These are phyloP conservation scores for Sarcophaga variegata DNA, from an alignment of 2,888 invertebrate species.

Conservation along the genomic window DNA sequence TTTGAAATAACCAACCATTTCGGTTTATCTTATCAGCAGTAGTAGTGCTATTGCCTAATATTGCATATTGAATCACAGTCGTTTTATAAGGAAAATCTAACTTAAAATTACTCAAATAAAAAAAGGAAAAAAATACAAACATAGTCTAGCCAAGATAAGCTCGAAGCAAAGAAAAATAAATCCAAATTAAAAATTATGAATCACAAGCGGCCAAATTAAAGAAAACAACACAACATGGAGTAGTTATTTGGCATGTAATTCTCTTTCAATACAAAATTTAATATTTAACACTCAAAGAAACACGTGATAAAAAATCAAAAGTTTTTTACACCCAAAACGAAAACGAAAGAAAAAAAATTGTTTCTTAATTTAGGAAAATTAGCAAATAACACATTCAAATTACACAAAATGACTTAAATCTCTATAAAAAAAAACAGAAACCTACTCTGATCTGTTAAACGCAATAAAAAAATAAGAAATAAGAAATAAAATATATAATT, in stretches of 20 bases:
- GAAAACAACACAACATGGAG: not conserved
- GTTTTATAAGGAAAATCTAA: conserved; percentile 12
- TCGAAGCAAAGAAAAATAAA: conserved; percentile 38
- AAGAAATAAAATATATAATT: conserved; percentile 22
- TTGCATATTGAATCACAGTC: not conserved
- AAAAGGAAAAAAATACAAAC: conserved; percentile 15
- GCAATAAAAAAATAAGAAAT: conserved; percentile 26
- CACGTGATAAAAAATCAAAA: conserved; percentile 37
- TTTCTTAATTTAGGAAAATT: conserved; percentile 58
- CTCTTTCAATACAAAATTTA: conserved; percentile 12
- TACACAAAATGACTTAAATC: conserved; percentile 24
- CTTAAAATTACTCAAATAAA: not conserved
- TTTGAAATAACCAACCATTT: conserved; percentile 15
- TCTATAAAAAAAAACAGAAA: conserved; percentile 11
- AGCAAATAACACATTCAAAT: conserved; percentile 60
- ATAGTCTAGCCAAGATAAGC: conserved; percentile 65
- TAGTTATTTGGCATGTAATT: not conserved
- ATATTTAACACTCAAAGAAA: conserved; percentile 41
- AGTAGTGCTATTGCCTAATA: conserved; percentile 57
- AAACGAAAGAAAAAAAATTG: conserved; percentile 27
- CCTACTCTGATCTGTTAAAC: conserved; percentile 36
- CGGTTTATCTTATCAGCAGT: conserved; percentile 52
- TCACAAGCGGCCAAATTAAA: conserved; percentile 64
- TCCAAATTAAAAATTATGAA: conserved; percentile 58
- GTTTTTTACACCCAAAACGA: no score